These are phyloP conservation scores for Poecilus cupreus DNA, from an alignment of 2,888 invertebrate species.

Conservation along the genomic window DNA sequence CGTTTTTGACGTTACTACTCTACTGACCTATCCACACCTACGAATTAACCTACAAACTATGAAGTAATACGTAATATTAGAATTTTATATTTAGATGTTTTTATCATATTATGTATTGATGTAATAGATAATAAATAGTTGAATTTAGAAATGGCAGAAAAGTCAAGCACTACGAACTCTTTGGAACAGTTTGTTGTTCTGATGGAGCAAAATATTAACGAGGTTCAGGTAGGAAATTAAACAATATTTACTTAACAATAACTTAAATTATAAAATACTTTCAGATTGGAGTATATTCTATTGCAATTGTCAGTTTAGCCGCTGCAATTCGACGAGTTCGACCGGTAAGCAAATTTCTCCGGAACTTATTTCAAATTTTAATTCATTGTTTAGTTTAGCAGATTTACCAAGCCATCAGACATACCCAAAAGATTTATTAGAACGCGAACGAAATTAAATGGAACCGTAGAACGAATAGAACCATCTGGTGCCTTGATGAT, in stretches of 20 bases:
- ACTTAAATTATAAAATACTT: conserved; percentile 56
- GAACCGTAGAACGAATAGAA: conserved; percentile 71
- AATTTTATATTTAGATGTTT: conserved; percentile 50
- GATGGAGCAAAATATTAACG: conserved; percentile 70
- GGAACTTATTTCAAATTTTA: conserved; percentile 61
- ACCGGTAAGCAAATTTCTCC: conserved; percentile 71
- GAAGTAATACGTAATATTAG: conserved; percentile 60
- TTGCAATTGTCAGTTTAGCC: conserved; percentile 73
- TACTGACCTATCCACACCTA: conserved; percentile 37
- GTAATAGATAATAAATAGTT: conserved; percentile 36
- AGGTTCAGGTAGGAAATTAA: conserved; percentile 68
- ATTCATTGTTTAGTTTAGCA: conserved; percentile 68
- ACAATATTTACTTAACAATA: neutral
- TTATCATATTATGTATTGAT: conserved; percentile 38
- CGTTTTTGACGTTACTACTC: neutral
- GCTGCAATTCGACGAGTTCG: conserved; percentile 74
- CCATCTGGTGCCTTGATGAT: conserved; percentile 70
- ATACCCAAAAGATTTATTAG: conserved; percentile 71
- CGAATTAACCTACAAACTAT: conserved; percentile 46
- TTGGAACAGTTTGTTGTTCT: conserved; percentile 67
- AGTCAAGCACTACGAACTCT: conserved; percentile 65
- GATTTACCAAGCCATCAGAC: conserved; percentile 70
- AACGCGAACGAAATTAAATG: conserved; percentile 69
- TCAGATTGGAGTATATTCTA: conserved; percentile 75
- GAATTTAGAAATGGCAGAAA: conserved; percentile 65